Base-by-base conservation (phyloP, 64 coral and sea anemone genomes). In the Exaiptasia diaphana region DNA sequence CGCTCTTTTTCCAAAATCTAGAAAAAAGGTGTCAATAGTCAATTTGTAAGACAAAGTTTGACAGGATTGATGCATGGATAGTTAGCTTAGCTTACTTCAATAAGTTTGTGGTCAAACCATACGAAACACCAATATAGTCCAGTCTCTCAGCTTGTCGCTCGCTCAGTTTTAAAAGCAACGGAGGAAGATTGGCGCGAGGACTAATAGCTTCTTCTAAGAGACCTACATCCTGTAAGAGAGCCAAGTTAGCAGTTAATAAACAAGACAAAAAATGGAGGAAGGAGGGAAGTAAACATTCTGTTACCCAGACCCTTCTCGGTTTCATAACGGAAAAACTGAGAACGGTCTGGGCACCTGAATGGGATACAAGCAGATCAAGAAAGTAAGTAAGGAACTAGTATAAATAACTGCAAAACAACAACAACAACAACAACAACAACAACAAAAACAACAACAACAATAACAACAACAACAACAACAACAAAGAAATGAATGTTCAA, bases 1-100 rank as follows among this genome's bases (percentile, higher is more conserved):
- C 71, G 17, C 75, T 90, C 34, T 78, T 97, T 71, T 97, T 97
- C 93, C 93, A 97, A 79, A 97, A 97, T 73, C 93, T 97, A 40
- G 17, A 25, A 44, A 74, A 60, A 24, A 29, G 13, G 20, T 45
- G 41, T 30, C 25, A 79, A 22, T 24, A 81, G 17, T 4, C 14
- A 21, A 67, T 32, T 45, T 42, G 27, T 22, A 12, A 8, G 28
- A n/a, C n/a, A n/a, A 22, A 56, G 34, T 35, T 5, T 5, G 43
- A 20, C 43, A 7, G 43, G 43, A 46, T 8, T 6, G 15, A 7
- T 46, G 43, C 6, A 46, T 46, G 15, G 43, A 7, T 46, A 46
- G 43, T 46, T 46, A 6, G 43, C 15, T 6, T 8, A 46, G 15
- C 50, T 40, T 88, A 85, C 94, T 90, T 91, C 1, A 99, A 68